A percentile compares a stretch with the other conserved stretches of the same genome.
These are phyloP conservation scores for Mizuhopecten yessoensis DNA, from an alignment of 1,140 invertebrate genomes.

Conservation along the genomic window DNA sequence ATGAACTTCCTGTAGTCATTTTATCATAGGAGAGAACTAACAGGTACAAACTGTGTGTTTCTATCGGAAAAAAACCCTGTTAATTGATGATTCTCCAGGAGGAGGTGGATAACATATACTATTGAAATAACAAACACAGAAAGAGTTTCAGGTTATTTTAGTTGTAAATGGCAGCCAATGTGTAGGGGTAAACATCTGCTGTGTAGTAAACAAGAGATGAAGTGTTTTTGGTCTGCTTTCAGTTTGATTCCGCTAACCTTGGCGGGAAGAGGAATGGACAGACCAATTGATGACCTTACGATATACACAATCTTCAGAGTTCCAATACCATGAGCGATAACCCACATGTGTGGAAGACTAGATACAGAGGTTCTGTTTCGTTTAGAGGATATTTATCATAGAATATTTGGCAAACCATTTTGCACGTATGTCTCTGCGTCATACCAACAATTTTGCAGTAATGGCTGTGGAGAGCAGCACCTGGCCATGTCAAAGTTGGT, in stretches of 20 bases:
- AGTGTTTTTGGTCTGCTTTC: background rate
- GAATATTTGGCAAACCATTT: conserved; percentile 24
- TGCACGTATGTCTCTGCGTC: conserved; percentile 31
- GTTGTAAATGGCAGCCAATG: background rate
- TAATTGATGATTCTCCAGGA: too few species aligned
- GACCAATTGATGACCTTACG: background rate
- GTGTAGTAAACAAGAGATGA: background rate
- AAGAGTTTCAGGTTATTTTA: background rate
- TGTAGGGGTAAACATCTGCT: background rate
- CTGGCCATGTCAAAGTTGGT: conserved; percentile 31
- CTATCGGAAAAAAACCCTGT: too few species aligned
- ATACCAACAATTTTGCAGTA: background rate
- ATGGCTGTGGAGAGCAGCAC: background rate
- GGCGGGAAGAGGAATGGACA: background rate
- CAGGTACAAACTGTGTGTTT: too few species aligned
- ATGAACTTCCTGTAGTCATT: too few species aligned
- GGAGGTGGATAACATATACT: too few species aligned
- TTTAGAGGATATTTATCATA: conserved; percentile 39
- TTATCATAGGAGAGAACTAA: too few species aligned
- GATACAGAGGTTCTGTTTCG: background rate
- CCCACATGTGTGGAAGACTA: background rate
- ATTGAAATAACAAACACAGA: too few species aligned
- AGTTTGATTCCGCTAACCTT: background rate
- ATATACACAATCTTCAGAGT: background rate
- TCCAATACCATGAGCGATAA: background rate